Evolutionary conservation across 2,888 invertebrate species (phyloP).

Genomic region (Terebella lapidaria): DNA sequence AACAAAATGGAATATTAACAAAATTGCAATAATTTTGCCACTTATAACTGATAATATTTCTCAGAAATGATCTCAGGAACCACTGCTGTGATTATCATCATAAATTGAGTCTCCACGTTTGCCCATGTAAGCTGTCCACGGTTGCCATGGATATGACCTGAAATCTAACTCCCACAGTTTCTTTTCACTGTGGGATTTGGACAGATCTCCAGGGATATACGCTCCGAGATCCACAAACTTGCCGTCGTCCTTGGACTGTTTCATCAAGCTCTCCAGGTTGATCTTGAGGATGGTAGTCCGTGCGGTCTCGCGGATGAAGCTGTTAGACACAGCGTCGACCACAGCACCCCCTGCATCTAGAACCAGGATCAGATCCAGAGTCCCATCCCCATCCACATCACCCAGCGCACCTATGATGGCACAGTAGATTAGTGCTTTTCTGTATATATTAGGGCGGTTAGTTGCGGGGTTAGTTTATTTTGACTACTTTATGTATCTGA

Average conservation of each 20-base stretch:
- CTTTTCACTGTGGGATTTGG: background rate
- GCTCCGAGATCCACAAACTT: background rate
- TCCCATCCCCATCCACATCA: constrained; percentile 42
- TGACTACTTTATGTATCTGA: too few species aligned
- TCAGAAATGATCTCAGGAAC: too few species aligned
- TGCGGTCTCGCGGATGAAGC: background rate
- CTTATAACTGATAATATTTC: too few species aligned
- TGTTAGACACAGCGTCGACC: background rate
- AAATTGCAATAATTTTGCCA: too few species aligned
- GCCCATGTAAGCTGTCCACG: constrained; percentile 26
- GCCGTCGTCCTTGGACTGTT: background rate
- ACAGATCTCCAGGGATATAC: background rate
- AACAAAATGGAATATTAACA: too few species aligned
- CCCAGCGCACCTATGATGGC: constrained; percentile 38
- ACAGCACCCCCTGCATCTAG: background rate
- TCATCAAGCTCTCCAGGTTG: background rate
- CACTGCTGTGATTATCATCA: too few species aligned
- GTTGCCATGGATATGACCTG: constrained; percentile 14
- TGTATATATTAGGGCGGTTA: too few species aligned
- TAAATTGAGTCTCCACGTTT: constrained; percentile 11
- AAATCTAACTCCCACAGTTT: constrained; percentile 12
- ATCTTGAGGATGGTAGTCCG: background rate
- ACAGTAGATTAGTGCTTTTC: too few species aligned
- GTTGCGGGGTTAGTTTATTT: too few species aligned
- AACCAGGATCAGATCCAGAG: constrained; percentile 30